Evolutionary conservation across 2,797 vertebrate genomes (phyloP).

Genomic region (Amblyopsis hoosieri): DNA sequence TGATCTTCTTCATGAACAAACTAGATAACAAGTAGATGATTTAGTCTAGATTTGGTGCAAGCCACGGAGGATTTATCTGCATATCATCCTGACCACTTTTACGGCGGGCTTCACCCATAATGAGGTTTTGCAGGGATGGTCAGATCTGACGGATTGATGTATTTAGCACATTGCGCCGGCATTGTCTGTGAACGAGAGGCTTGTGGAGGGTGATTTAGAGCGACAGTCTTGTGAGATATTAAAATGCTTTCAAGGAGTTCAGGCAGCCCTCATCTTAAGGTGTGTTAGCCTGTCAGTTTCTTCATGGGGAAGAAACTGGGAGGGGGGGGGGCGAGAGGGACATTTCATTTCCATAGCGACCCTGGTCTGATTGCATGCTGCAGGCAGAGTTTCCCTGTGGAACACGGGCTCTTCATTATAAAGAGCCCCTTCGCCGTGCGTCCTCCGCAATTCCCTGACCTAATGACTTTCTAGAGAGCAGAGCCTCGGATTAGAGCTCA

Average conservation of each 20-base stretch:
- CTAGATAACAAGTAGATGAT: background rate
- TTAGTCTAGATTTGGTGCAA: too few relatives aligned
- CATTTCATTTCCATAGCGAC: slow-evolving; percentile 75
- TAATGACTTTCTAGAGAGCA: slow-evolving; percentile 74
- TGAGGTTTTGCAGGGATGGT: slow-evolving; percentile 38
- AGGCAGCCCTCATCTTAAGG: slow-evolving; percentile 51
- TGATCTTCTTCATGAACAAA: background rate
- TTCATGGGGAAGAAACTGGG: slow-evolving; percentile 20
- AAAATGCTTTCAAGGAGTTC: slow-evolving; percentile 65
- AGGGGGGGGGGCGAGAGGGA: slow-evolving; percentile 29
- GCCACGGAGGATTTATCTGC: slow-evolving; percentile 2
- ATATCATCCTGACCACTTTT: background rate
- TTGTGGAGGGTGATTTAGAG: slow-evolving; percentile 32
- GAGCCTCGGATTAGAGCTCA: slow-evolving; percentile 61
- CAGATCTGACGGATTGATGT: slow-evolving; percentile 38
- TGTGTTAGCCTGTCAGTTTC: slow-evolving; percentile 46
- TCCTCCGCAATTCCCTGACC: slow-evolving; percentile 77
- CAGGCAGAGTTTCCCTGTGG: slow-evolving; percentile 72
- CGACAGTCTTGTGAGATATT: slow-evolving; percentile 51
- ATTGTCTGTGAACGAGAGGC: slow-evolving; percentile 30
- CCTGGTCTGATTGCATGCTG: slow-evolving; percentile 60
- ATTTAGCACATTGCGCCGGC: slow-evolving; percentile 34
- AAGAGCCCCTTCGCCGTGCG: slow-evolving; percentile 65
- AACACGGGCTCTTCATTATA: slow-evolving; percentile 77
- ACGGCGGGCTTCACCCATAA: slow-evolving; percentile 24